These are phyloP conservation scores for Aproaerema taeniolella DNA, from an alignment of 2,888 invertebrate genomes.

Conservation along the genomic window DNA sequence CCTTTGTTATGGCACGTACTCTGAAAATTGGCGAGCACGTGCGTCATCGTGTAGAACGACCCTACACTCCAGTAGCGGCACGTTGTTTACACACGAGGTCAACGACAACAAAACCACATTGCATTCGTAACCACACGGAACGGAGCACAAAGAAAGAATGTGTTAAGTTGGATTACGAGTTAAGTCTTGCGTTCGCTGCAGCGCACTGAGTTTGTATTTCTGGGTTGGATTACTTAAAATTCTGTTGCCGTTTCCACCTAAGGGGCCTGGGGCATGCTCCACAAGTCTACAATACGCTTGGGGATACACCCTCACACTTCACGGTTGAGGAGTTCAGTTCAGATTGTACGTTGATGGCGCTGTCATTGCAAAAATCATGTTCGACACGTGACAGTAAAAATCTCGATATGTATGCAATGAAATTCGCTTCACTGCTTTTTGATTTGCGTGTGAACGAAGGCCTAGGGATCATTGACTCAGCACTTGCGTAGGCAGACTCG, in stretches of 20 bases:
- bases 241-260: too few species aligned
- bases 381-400: not conserved
- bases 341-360: too few species aligned
- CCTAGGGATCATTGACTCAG: conserved; percentile 31
- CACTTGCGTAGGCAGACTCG: conserved; percentile 37
- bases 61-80: conserved; percentile 2
- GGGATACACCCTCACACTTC: too few species aligned
- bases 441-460: conserved; percentile 3
- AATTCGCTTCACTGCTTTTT: not conserved
- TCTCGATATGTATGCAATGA: not conserved
- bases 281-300: too few species aligned
- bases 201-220: too few species aligned
- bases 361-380: not conserved
- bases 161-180: too few species aligned
- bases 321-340: conserved; percentile 21
- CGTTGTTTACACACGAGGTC: conserved; percentile 22
- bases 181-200: too few species aligned
- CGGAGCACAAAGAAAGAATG: too few species aligned
- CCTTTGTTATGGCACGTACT: conserved; percentile 49
- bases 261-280: too few species aligned
- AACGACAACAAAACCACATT: conserved; percentile 29
- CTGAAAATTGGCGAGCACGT: conserved; percentile 46
- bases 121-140: conserved; percentile 26
- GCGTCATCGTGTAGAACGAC: conserved; percentile 28
- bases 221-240: too few species aligned